Percentiles rank a stretch among this genome's conserved stretches.
Evolutionary conservation across 2,888 invertebrate species (phyloP).

Genomic region (Orthonychiurus folsomi): DNA sequence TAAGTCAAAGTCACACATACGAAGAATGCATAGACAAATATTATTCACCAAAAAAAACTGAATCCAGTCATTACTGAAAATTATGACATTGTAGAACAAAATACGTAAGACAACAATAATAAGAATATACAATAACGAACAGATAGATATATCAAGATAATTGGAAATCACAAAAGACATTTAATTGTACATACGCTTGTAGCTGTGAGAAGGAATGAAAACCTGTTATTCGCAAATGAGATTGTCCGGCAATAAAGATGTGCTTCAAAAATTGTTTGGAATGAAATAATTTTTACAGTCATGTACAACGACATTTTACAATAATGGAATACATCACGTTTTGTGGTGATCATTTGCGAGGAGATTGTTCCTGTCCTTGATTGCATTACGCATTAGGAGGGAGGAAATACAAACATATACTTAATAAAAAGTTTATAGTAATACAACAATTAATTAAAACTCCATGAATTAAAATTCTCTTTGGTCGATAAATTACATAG

Average conservation of each 20-base stretch:
- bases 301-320: background rate
- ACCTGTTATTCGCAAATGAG: background rate
- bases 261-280: background rate
- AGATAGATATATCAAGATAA: too few relatives aligned
- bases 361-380: background rate
- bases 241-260: background rate
- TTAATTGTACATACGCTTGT: too few relatives aligned
- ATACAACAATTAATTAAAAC: background rate
- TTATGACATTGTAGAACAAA: too few relatives aligned
- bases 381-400: background rate
- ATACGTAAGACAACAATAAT: too few relatives aligned
- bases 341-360: background rate
- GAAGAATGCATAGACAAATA: too few relatives aligned
- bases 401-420: background rate
- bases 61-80: too few relatives aligned
- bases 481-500: background rate
- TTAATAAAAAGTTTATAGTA: background rate
- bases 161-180: too few relatives aligned
- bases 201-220: background rate
- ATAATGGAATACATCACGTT: background rate
- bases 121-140: too few relatives aligned
- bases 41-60: too few relatives aligned
- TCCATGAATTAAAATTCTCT: background rate
- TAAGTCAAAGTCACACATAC: too few relatives aligned
- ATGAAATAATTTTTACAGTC: background rate